Conservation (phyloP, 2,797 vertebrate genomes). For the Gorsachius magnificus region DNA sequence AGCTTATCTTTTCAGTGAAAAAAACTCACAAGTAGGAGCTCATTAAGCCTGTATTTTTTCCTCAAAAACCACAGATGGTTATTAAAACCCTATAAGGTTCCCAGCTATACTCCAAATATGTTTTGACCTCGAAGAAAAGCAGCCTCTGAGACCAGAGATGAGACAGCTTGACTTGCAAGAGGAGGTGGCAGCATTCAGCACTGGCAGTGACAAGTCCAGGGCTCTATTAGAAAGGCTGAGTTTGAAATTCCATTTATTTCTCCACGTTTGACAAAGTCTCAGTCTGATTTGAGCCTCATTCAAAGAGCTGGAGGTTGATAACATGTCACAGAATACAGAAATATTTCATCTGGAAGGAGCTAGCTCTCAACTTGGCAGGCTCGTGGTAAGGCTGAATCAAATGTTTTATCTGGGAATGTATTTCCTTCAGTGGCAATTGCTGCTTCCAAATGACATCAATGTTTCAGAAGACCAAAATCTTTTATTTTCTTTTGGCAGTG, state of each 20-base stretch:
- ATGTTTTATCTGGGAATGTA: not conserved
- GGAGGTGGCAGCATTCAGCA: not conserved
- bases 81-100: not conserved
- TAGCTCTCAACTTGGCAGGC: not conserved
- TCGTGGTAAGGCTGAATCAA: not conserved
- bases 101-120: not conserved
- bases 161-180: not conserved
- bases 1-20: not conserved
- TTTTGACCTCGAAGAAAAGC: not conserved
- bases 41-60: not conserved
- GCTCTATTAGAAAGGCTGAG: not conserved
- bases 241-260: not conserved
- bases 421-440: not conserved
- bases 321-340: not conserved
- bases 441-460: not conserved
- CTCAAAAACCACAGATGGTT: not conserved
- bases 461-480: not conserved
- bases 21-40: not conserved
- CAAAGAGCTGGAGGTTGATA: not conserved
- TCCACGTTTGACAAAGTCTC: not conserved
- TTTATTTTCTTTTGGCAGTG: not conserved
- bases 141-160: not conserved
- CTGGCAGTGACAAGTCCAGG: not conserved
- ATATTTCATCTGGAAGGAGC: not conserved
- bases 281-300: not conserved